Percentiles rank a stretch among this genome's conserved stretches.
These are phyloP conservation scores for Chionis minor DNA, from an alignment of 2,113 vertebrate genomes.

Conservation along the genomic window DNA sequence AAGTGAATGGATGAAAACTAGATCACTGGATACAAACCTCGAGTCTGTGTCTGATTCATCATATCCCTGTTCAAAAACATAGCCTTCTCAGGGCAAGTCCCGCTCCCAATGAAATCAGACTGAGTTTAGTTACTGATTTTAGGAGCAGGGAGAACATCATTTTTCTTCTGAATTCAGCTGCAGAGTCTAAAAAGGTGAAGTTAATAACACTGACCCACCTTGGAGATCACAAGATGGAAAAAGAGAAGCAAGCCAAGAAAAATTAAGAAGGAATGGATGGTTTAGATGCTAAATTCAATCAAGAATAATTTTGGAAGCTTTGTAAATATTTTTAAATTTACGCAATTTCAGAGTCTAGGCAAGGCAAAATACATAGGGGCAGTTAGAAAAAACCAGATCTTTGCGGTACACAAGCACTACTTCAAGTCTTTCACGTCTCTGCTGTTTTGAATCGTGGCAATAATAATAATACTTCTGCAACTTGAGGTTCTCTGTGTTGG, in stretches of 20 bases:
- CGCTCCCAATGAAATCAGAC: background rate
- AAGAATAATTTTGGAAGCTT: background rate
- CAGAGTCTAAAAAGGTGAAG: background rate
- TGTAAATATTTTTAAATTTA: background rate
- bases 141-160: background rate
- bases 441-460: background rate
- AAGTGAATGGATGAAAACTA: background rate
- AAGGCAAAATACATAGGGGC: background rate
- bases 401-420: background rate
- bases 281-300: background rate
- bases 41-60: background rate
- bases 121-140: background rate
- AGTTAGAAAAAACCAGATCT: background rate
- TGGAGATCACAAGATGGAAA: background rate
- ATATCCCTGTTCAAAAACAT: background rate
- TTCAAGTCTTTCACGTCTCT: background rate
- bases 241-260: constrained; percentile 18
- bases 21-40: background rate
- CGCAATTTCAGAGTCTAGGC: background rate
- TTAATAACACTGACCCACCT: background rate
- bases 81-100: background rate
- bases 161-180: background rate
- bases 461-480: background rate
- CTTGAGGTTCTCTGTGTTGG: background rate
- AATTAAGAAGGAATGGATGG: background rate